A percentile compares a stretch with the other conserved stretches of the same genome.
Evolutionary conservation across 2,888 invertebrate species (phyloP).

Genomic region (Gymnocheta viridis): DNA sequence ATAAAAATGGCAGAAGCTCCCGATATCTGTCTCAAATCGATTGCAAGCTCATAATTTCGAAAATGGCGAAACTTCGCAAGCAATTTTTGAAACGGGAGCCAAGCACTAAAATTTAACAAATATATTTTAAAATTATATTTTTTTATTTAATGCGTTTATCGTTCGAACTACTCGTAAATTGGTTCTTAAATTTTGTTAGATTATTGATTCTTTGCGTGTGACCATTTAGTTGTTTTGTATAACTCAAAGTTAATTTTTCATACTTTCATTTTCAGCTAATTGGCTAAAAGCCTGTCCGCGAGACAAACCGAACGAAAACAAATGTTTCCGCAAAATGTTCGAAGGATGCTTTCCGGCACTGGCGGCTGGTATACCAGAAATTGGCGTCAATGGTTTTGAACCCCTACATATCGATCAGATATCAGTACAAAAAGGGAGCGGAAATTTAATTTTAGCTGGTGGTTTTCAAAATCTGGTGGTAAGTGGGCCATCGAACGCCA

Average conservation of each 20-base stretch:
- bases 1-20: too few species aligned
- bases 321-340: slow-evolving; percentile 83
- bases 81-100: too few species aligned
- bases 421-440: slow-evolving; percentile 84
- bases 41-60: too few species aligned
- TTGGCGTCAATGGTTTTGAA: slow-evolving; percentile 84
- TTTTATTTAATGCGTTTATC: too few species aligned
- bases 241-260: neutral
- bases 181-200: too few species aligned
- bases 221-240: neutral
- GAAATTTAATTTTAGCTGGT: slow-evolving; percentile 83
- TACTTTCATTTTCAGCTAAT: slow-evolving; percentile 81
- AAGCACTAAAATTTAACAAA: too few species aligned
- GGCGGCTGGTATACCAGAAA: slow-evolving; percentile 84
- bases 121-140: too few species aligned
- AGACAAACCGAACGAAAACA: slow-evolving; percentile 83
- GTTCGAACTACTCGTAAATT: too few species aligned
- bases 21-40: too few species aligned
- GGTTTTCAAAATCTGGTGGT: slow-evolving; percentile 84
- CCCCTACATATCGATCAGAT: slow-evolving; percentile 84
- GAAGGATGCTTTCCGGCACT: slow-evolving; percentile 84
- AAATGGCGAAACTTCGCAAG: too few species aligned
- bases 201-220: too few species aligned
- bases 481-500: slow-evolving; percentile 84
- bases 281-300: slow-evolving; percentile 84